Evolutionary conservation across 2,113 vertebrate genomes (phyloP), one percentile per base, ranked within the genome.

Genomic region (Cephalopterus ornatus): DNA sequence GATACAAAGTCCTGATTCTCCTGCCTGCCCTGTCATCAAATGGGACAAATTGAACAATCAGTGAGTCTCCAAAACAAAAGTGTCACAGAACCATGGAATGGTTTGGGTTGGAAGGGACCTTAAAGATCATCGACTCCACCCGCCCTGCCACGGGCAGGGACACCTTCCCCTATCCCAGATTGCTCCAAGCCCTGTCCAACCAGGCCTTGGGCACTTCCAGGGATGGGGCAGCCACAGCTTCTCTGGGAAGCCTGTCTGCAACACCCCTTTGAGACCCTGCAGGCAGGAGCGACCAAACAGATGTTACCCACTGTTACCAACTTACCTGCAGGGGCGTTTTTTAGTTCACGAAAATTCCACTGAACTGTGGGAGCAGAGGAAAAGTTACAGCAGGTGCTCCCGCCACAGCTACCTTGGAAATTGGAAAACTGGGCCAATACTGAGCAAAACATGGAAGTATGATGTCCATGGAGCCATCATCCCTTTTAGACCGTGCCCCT

Each of bases 81-180:
- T 0, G 6, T 35, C 63, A 32, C 47, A 70, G 47, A 26, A 33
- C 27, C 18, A 21, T 14, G 26, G 63, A 14, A 19, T 1, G 21
- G 46, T 13, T 33, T 11, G 71, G 8, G 17, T 15, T 15, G 62
- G 55, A 62, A 62, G 14, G 30, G 26, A 41, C 32, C n/a, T 35
- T 8, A 35, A 18, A 70, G 41, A 19, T 19, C 26, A 33, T 33
- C 41, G 22, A 1, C 15, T 42, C 41, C 41, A 35, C 3, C 3
- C 3, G 8, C 28, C 14, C 14, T 61, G 46, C 53, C 24, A 27
- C 1, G 17, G 4, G n/a, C n/a, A 61, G 52, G 59, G 62, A 82
- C n/a, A 30, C 11, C 19, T 74, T 0, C 19, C 68, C 59, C 37
- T 1, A 17, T 0, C 1, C 33, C 55, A 62, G n/a, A n/a, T 0